Evolutionary conservation across 2,113 vertebrate species (phyloP).

Genomic region (Lampris incognitus): DNA sequence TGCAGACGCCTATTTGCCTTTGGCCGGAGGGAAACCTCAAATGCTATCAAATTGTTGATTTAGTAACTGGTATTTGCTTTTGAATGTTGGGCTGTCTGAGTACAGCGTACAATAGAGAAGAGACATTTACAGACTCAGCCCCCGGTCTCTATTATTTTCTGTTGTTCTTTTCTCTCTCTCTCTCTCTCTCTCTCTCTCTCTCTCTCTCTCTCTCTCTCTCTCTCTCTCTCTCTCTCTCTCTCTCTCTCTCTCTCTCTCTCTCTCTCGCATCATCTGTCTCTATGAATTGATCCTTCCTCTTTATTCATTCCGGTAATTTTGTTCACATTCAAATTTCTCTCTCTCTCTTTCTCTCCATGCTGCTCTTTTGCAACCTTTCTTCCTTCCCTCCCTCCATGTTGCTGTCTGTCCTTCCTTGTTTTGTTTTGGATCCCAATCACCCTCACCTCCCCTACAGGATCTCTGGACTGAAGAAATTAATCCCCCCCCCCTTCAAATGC

Average conservation of each 20-base stretch:
- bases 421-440: constrained; percentile 32
- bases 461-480: constrained; percentile 62
- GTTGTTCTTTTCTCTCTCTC: not conserved
- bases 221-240: not conserved
- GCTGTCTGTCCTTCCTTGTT: not conserved
- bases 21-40: constrained; percentile 8
- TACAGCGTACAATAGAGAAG: constrained; percentile 34
- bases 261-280: not conserved
- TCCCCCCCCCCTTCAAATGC: constrained; percentile 58
- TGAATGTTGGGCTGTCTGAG: constrained; percentile 33
- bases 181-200: constrained; percentile 17
- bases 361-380: not conserved
- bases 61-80: constrained; percentile 46
- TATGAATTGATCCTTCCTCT: not conserved
- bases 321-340: constrained; percentile 17
- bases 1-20: constrained; percentile 33
- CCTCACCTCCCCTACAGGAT: constrained; percentile 26
- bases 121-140: constrained; percentile 47
- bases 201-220: not conserved
- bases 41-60: constrained; percentile 54
- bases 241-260: too few species aligned
- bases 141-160: constrained; percentile 24
- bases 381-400: constrained; percentile 8
- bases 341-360: constrained; percentile 6
- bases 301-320: constrained; percentile 36